Conservation (phyloP, 2,113 vertebrate genomes). For the Elephas maximus region DNA sequence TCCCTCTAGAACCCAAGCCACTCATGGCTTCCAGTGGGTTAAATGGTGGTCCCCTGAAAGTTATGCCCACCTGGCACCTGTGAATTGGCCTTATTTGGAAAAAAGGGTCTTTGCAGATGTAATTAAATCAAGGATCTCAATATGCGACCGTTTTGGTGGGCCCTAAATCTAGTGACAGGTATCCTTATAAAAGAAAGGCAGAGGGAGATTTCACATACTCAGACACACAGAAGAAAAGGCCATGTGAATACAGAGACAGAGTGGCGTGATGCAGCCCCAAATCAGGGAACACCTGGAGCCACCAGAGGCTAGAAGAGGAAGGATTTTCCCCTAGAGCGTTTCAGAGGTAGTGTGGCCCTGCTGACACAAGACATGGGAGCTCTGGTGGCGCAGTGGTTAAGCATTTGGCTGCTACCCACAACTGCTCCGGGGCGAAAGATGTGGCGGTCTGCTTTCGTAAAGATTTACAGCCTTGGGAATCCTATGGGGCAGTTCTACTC, state of each 20-base stretch:
- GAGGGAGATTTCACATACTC: not conserved
- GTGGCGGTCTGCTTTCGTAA: no score
- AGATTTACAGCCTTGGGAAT: no score
- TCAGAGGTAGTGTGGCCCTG: not conserved
- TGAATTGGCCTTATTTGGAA: no score
- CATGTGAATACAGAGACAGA: not conserved
- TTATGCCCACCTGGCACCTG: not conserved
- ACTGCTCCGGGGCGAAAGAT: no score
- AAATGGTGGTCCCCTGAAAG: not conserved
- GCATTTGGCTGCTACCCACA: no score
- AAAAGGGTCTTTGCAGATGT: not conserved
- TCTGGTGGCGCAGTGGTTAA: no score
- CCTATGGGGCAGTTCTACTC: no score
- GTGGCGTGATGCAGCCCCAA: not conserved
- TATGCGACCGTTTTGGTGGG: not conserved
- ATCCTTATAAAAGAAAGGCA: not conserved
- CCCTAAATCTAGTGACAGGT: not conserved
- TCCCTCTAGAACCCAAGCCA: not conserved
- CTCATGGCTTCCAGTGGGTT: not conserved
- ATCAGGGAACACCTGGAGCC: not conserved
- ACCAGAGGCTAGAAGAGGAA: not conserved
- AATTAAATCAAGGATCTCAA: not conserved
- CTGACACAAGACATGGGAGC: no score
- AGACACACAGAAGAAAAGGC: not conserved
- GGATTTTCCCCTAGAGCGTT: not conserved